Evolutionary conservation across 2,797 vertebrate species (phyloP), one percentile per base, ranked within the genome.

Genomic region (Setipinna tenuifilis): DNA sequence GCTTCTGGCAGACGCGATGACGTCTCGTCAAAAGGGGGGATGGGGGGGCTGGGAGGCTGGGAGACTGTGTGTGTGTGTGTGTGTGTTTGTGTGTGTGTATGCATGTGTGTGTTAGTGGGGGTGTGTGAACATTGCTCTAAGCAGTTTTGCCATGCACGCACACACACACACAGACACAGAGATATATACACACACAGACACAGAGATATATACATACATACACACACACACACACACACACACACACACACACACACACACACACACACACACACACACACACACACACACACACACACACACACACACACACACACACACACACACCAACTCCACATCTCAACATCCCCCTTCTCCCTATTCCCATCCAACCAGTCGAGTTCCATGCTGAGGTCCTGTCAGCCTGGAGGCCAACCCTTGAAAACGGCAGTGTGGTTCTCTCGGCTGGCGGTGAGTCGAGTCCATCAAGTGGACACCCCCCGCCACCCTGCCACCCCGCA

Each of bases 391-490:
- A 82, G 81, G 84, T 48, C 44, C 83, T 80, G 54, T 83, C 82
- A 31, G 84, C 82, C 84, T 85, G 81, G 81, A 31, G 85, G 85
- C 75, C 48, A 85, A 59, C 68, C 57, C 68, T 82, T 23, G 71
- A 59, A 65, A 25, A 48, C 46, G 7, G 50, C 68, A 78, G 68
- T 82, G 82, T 81, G 82, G 35, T 81, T 12, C 68, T 12, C 68
- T 85, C 83, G 80, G 81, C 84, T 85, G 86, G 75, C 65, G 75
- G 84, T 28, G 62, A 35, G 28, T 75, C 48, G 62, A 35, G 28
- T 75, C 68, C 68, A 75, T 75, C 65, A 85, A 87, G 35, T 82
- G n/a, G n/a, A n/a, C n/a, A n/a, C 86, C 62, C 82, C 80, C 65
- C 61, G 19, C 68, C 50, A 41, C 50, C 68, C 57, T 31, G 48